Percentiles rank a stretch among this genome's conserved stretches.
These are phyloP conservation scores for Dicentrarchus labrax DNA, from an alignment of 2,113 vertebrate species.

Conservation along the genomic window DNA sequence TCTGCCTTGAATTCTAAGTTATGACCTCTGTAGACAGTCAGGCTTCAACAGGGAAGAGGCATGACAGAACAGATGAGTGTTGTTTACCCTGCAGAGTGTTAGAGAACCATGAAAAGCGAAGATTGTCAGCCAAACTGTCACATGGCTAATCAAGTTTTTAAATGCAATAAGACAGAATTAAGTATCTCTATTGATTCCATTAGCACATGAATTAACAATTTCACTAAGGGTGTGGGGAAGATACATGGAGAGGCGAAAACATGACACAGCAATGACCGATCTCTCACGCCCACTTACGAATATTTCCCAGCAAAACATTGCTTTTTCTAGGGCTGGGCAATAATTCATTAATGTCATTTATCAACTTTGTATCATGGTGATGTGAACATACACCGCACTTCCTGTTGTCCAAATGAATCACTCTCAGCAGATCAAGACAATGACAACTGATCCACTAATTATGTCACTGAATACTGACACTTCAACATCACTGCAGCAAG, in stretches of 20 bases:
- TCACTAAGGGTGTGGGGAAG: background rate
- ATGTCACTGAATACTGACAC: background rate
- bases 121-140: conserved; percentile 12
- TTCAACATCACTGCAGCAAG: background rate
- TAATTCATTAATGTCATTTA: background rate
- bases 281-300: background rate
- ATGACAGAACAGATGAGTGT: conserved; percentile 1
- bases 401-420: background rate
- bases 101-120: conserved; percentile 12
- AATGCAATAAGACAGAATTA: background rate
- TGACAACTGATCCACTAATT: background rate
- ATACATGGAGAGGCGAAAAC: background rate
- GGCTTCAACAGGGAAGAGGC: conserved; percentile 16
- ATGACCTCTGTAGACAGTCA: conserved; percentile 57
- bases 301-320: background rate
- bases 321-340: background rate
- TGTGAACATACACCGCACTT: background rate
- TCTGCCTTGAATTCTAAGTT: conserved; percentile 62
- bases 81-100: background rate
- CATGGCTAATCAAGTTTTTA: background rate
- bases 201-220: conserved; percentile 16
- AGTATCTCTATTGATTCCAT: background rate
- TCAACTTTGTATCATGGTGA: background rate
- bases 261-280: background rate
- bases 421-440: too few relatives aligned